Evolutionary conservation across 2,888 invertebrate genomes (phyloP).

Genomic region (Campoplex capitator): DNA sequence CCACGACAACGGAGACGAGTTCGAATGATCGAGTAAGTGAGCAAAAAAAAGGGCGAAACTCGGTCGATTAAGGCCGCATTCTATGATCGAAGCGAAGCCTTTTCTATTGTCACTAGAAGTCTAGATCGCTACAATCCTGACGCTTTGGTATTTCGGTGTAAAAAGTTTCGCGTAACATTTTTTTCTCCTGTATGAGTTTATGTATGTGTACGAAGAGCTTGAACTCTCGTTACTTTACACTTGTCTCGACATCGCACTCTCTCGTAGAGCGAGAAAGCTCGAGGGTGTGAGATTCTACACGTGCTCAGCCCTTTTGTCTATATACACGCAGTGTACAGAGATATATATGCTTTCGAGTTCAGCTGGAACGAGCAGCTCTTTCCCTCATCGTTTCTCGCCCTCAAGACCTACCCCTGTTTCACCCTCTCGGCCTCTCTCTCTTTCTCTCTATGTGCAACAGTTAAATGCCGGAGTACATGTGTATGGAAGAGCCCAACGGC

Average conservation of each 20-base stretch:
- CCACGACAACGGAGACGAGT: not conserved
- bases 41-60: constrained; percentile 20
- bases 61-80: not conserved
- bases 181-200: constrained; percentile 12
- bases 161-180: constrained; percentile 32
- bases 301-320: constrained; percentile 36
- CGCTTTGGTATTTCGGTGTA: constrained; percentile 41
- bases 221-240: constrained; percentile 47
- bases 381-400: constrained; percentile 54
- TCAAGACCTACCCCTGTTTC: constrained; percentile 49
- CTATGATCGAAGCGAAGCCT: not conserved
- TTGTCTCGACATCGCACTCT: constrained; percentile 39
- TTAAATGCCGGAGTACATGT: constrained; percentile 65
- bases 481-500: constrained; percentile 65
- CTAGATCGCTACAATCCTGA: not conserved
- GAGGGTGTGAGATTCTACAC: constrained; percentile 57
- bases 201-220: not conserved
- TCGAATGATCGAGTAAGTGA: constrained; percentile 5
- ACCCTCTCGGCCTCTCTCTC: constrained; percentile 60
- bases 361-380: constrained; percentile 48
- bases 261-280: constrained; percentile 51
- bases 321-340: not conserved
- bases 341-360: constrained; percentile 5
- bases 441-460: constrained; percentile 73
- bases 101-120: not conserved